Evolutionary conservation across 2,797 vertebrate genomes (phyloP).

Genomic region (Furcifer pardalis): DNA sequence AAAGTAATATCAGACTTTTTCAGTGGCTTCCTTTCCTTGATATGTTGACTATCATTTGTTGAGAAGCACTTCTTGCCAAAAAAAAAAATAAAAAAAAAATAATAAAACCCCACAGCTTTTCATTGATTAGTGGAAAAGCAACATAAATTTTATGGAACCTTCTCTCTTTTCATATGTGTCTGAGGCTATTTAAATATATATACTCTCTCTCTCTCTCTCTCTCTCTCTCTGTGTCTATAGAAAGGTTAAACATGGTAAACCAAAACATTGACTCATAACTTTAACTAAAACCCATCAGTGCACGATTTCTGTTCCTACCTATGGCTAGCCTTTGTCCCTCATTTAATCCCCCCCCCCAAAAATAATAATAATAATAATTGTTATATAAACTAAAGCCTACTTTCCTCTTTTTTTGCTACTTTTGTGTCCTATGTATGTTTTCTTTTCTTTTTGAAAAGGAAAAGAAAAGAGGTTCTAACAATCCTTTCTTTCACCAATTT

Average conservation of each 20-base stretch:
- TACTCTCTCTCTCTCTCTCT: not conserved
- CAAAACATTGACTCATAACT: not conserved
- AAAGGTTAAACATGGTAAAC: not conserved
- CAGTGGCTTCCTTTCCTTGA: not conserved
- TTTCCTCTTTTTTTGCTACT: slow-evolving; percentile 12
- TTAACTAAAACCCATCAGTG: not conserved
- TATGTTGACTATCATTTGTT: fast-evolving
- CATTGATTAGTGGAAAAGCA: slow-evolving; percentile 4
- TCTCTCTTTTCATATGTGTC: not conserved
- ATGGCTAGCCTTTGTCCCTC: not conserved
- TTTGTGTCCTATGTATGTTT: not conserved
- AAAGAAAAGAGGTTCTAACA: not conserved
- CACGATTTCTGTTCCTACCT: slow-evolving; percentile 30
- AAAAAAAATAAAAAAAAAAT: too few relatives aligned
- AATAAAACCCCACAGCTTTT: slow-evolving; percentile 8
- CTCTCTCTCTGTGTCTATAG: not conserved
- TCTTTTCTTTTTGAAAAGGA: not conserved
- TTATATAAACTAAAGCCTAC: slow-evolving; percentile 38
- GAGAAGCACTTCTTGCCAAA: not conserved
- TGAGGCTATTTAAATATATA: too few relatives aligned
- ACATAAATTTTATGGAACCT: not conserved
- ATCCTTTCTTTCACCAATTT: not conserved
- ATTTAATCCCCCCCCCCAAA: too few relatives aligned
- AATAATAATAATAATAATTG: too few relatives aligned
- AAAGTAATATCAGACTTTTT: fast-evolving